phyloP scores from a whole-genome alignment of 1,140 invertebrate genomes.

The Wasmannia auropunctata region DNA sequence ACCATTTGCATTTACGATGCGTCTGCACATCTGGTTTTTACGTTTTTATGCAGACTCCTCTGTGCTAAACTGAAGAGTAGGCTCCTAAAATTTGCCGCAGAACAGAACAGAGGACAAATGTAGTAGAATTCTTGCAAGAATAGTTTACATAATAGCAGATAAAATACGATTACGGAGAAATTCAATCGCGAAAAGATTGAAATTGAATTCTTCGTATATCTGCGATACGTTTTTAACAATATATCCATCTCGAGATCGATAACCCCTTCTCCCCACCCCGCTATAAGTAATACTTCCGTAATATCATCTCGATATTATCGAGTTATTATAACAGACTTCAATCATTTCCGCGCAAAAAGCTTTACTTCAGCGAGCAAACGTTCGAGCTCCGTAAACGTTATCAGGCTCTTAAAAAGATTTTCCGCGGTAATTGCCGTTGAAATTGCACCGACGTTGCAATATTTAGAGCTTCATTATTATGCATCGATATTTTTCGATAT shows the following conservation, averaged over 20 bases:
- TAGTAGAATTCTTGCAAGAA: background rate
- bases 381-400: slow-evolving; percentile 34
- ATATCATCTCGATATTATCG: slow-evolving; percentile 39
- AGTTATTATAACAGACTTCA: slow-evolving; percentile 47
- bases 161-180: background rate
- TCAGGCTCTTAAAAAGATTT: slow-evolving; percentile 45
- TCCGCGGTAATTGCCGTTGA: slow-evolving; percentile 45
- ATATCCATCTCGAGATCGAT: slow-evolving; percentile 16
- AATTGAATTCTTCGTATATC: background rate
- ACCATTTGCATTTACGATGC: slow-evolving; percentile 32
- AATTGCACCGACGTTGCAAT: slow-evolving; percentile 36
- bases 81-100: background rate
- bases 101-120: background rate
- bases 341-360: slow-evolving; percentile 39
- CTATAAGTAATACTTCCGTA: slow-evolving; percentile 18
- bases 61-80: background rate
- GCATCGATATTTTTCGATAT: slow-evolving; percentile 54
- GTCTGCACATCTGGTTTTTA: slow-evolving; percentile 26
- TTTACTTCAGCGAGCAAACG: slow-evolving; percentile 1
- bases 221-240: background rate
- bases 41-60: background rate
- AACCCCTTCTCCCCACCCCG: background rate
- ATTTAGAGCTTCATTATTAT: slow-evolving; percentile 52
- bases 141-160: slow-evolving; percentile 28
- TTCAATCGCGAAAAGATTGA: slow-evolving; percentile 27